Base-by-base conservation (phyloP, 2,113 vertebrate species). In the Carassius carassius region DNA sequence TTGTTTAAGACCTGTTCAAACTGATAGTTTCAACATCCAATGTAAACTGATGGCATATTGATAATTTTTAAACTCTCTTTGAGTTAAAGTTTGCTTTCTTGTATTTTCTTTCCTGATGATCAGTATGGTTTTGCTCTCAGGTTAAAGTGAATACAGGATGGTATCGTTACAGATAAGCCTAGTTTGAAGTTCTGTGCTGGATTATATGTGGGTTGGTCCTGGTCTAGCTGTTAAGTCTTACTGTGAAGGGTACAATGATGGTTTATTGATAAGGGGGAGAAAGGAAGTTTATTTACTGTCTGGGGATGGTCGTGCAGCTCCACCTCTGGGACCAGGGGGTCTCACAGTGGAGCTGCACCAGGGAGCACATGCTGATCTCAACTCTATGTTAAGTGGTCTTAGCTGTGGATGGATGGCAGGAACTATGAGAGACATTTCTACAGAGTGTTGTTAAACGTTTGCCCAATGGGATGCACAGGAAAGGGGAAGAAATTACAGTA, bases 401-500 rank as follows among this genome's bases (percentile, higher is more conserved):
- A 49, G 41, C 21, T 74, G 70, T 47, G 32, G 67, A 47, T 49
- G 47, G 47, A 49, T 54, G 49, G 49, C 49, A 51, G 49, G 13
- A 51, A 14, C 13, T 51, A 51, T 14, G 49, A 54, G 13, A 67
- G 47, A 47, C 47, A 47, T 51, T 51, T 51, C 13, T 51, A 16
- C 13, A 49, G 13, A 51, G 49, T 51, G 49, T 16, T 51, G 14
- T 51, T 51, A 51, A 51, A 83, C 75, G 79, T 49, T 65, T 81
- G 41, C 78, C 78, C 58, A 65, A 47, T 65, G 44, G 60, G 37
- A 65, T 69, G 25, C 63, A 35, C 12, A 29, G 65, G 12, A 79
- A 17, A 67, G 11, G 21, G 79, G 8, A 69, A 70, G 2, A 4
- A 70, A 17, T 17, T 21, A 9, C 17, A 58, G 17, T 58, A 21